Evolutionary conservation across 2,888 invertebrate species (phyloP), one percentile per base, ranked within the genome.

Genomic region (Eulithis prunata): DNA sequence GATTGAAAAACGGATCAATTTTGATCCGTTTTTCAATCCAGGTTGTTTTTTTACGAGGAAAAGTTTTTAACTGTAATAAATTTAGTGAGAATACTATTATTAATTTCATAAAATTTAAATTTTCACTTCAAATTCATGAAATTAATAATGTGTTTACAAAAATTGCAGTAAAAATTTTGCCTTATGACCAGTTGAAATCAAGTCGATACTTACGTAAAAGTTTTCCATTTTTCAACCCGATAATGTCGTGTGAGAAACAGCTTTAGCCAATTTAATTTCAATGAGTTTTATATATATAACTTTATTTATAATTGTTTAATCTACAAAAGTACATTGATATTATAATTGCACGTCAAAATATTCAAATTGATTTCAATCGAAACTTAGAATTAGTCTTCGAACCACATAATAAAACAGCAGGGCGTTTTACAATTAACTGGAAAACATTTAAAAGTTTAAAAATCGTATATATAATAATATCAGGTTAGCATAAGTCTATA

Each of bases 361-460:
- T 32, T 52, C 52, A 32, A 28, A 51, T 28, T 51, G 32, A 11
- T 52, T 52, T 32, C 4, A 46, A 46, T 46, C 32, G 52, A 52
- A 52, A 52, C 36, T 4, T 52, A n/a, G 12, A 28, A 32, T 52
- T 21, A 52, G 12, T 52, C 52, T 52, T n/a, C n/a, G 32, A 56
- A 56, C 45, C 7, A n/a, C 45, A 28, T 56, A 45, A 32, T 56
- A 56, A 56, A 56, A 45, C 45, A 28, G 6, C 56, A 32, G 5
- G n/a, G 32, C 32, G 21, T n/a, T 54, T 53, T 14, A 54, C 7
- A 41, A 49, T 49, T 28, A 28, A 49, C 49, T 49, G 49, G 28
- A 41, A 13, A 13, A 13, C 46, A 6, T 6, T 13, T 46, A 13
- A 13, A 13, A 13, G 13, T 46, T 46, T 46, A 7, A 46, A n/a